Percentiles rank a stretch among this genome's conserved stretches.
These are phyloP conservation scores for Petrolisthes cinctipes DNA, from an alignment of 2,888 invertebrate species.

Conservation along the genomic window DNA sequence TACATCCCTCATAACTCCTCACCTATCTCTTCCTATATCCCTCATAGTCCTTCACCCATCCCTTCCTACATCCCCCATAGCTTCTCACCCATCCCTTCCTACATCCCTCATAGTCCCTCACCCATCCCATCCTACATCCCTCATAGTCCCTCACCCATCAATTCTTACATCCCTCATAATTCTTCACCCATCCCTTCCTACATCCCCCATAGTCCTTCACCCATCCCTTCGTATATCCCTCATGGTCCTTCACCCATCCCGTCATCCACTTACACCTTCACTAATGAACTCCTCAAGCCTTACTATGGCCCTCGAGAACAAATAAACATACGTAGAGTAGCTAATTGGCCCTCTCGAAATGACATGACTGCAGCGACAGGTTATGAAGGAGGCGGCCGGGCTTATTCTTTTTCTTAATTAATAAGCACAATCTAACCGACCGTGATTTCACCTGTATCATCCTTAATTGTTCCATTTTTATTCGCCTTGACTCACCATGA, in stretches of 20 bases:
- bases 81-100: neutral
- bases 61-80: neutral
- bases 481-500: neutral
- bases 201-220: neutral
- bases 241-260: neutral
- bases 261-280: neutral
- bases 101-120: neutral
- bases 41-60: neutral
- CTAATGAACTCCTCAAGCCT: neutral
- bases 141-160: neutral
- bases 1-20: neutral
- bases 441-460: neutral
- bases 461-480: neutral
- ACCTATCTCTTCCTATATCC: neutral
- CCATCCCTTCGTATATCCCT: neutral
- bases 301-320: slow-evolving; percentile 9
- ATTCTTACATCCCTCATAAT: neutral
- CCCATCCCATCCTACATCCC: neutral
- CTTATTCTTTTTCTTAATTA: slow-evolving; percentile 25
- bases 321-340: slow-evolving; percentile 49
- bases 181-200: neutral
- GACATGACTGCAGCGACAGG: slow-evolving; percentile 5
- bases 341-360: slow-evolving; percentile 33
- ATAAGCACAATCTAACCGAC: neutral
- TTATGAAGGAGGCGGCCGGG: neutral